Evolutionary conservation across 2,888 invertebrate species (phyloP), one percentile per base, ranked within the genome.

Genomic region (Flexamia atlantica): DNA sequence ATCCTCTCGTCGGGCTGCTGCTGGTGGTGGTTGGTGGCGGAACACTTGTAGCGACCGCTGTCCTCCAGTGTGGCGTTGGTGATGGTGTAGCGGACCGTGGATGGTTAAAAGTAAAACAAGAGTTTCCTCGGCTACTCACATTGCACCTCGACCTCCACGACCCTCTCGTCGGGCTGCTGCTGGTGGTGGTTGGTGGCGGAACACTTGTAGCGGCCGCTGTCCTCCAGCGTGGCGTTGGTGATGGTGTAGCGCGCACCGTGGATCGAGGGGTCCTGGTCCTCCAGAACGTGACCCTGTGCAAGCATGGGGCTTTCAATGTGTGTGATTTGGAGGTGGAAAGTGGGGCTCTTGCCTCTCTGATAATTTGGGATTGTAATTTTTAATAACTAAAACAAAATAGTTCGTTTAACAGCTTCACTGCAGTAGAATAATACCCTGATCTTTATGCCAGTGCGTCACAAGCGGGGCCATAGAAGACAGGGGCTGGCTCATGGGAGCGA

Each of bases 141-240:
- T 32, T 53, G 30, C n/a, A 79, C 79, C 23, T 79, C 32, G 17
- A 79, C 14, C 32, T 57, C 57, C 9, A 79, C 50, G 5, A 23
- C 36, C 36, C 57, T 79, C 53, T 57, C 53, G 83, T 81, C 79
- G 14, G 84, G 53, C 7, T 20, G 28, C 23, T 42, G 36, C 23
- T 42, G 36, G 7, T 20, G 23, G 7, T 88, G 88, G 86, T 92
- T 92, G 84, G 90, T 90, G 36, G 91, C 92, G 17, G 90, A 88
- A 86, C 92, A 92, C 57, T 90, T 90, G 87, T 92, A 92, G 30
- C 87, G 86, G 10, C 92, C 92, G 32, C 89, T 88, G 86, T 91
- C 89, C 25, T 89, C 88, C 5, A 64, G 50, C n/a, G 46, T 42
- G 5, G 84, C 83, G 5, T 72, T 80, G 50, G 70, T 28, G 36